Percentiles rank a stretch among this genome's conserved stretches.
Evolutionary conservation across 2,888 invertebrate genomes (phyloP).

Genomic region (Trachelus troglodyta): DNA sequence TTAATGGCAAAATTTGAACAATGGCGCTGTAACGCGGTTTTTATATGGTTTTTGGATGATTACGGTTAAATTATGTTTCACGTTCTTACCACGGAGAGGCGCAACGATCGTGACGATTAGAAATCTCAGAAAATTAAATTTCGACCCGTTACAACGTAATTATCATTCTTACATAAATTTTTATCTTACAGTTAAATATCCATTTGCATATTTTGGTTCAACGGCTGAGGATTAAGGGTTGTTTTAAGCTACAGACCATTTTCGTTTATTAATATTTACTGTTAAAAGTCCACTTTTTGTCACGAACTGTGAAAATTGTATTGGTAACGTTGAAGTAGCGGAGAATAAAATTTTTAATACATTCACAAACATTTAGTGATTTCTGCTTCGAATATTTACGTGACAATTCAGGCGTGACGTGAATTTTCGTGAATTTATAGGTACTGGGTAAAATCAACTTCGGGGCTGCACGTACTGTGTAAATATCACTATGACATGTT

Average conservation of each 20-base stretch:
- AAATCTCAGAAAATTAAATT: too few relatives aligned
- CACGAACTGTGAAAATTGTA: not conserved
- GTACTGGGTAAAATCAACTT: not conserved
- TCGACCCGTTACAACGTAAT: not conserved
- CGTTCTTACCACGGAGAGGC: too few relatives aligned
- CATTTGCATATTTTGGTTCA: not conserved
- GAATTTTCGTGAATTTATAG: not conserved
- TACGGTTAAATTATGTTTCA: too few relatives aligned
- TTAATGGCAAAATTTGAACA: too few relatives aligned
- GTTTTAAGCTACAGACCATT: not conserved
- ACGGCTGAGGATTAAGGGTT: not conserved
- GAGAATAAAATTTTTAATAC: not conserved
- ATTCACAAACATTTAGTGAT: not conserved
- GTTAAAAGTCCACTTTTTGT: not conserved
- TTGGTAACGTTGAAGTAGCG: not conserved
- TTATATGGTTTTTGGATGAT: too few relatives aligned
- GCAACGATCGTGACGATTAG: too few relatives aligned
- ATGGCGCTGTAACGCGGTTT: too few relatives aligned
- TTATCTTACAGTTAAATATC: not conserved
- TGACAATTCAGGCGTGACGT: not conserved
- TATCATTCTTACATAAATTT: not conserved
- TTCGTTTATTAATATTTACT: not conserved
- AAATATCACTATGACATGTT: not conserved
- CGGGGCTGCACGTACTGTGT: not conserved
- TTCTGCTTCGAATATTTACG: not conserved